These are phyloP conservation scores for Anadara kagoshimensis DNA, from an alignment of 1,140 invertebrate genomes.

Conservation along the genomic window DNA sequence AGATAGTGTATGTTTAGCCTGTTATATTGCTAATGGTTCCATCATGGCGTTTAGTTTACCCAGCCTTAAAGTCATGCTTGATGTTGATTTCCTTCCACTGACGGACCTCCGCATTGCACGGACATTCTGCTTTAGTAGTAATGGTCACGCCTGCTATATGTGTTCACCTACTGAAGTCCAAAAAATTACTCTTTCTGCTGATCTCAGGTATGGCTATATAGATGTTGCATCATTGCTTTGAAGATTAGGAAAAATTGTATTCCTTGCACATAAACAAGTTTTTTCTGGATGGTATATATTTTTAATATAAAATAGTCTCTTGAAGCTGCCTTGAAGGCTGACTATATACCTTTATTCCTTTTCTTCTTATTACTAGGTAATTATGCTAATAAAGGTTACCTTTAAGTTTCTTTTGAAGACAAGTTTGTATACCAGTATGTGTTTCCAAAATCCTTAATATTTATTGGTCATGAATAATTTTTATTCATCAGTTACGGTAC, in stretches of 20 bases:
- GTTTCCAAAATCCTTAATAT: too few species aligned
- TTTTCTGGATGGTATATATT: too few species aligned
- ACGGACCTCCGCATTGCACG: conserved; percentile 95
- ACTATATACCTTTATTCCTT: too few species aligned
- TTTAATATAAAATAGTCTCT: too few species aligned
- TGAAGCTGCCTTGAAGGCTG: neutral
- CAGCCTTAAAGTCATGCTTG: conserved; percentile 90
- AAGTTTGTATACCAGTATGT: too few species aligned
- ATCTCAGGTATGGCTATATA: conserved; percentile 87
- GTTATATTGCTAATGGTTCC: conserved; percentile 95
- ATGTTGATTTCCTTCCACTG: conserved; percentile 94
- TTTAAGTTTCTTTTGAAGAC: too few species aligned
- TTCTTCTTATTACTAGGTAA: too few species aligned
- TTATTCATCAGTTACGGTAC: too few species aligned
- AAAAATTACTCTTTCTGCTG: conserved; percentile 94
- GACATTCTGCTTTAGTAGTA: conserved; percentile 97
- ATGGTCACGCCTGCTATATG: conserved; percentile 95
- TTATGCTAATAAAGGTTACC: too few species aligned
- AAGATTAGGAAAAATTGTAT: too few species aligned
- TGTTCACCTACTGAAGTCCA: conserved; percentile 96
- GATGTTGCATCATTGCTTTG: neutral
- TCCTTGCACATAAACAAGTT: too few species aligned
- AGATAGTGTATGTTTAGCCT: conserved; percentile 95
- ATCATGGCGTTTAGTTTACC: conserved; percentile 94
- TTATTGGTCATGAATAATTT: too few species aligned